A percentile compares a stretch with the other conserved stretches of the same genome.
These are phyloP conservation scores for Anthoscopus minutus DNA, from an alignment of 2,113 vertebrate genomes.

Conservation along the genomic window DNA sequence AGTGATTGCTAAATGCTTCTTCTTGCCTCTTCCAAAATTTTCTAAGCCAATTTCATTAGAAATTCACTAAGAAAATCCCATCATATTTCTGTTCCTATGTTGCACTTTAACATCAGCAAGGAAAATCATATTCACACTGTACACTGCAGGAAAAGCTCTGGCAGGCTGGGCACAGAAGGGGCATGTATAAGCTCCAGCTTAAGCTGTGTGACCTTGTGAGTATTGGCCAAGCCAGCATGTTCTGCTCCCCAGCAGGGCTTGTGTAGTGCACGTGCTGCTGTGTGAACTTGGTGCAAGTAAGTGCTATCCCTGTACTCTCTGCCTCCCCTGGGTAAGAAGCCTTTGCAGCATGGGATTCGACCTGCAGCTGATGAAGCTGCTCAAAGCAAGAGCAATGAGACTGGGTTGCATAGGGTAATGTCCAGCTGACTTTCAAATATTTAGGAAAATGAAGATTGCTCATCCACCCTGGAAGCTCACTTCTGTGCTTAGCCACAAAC, in stretches of 20 bases:
- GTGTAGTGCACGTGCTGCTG: fast-evolving
- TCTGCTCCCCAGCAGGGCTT: neutral
- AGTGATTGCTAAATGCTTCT: neutral
- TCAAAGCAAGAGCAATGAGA: neutral
- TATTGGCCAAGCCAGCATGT: fast-evolving
- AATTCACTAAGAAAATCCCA: neutral
- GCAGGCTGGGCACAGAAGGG: neutral
- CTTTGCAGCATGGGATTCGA: neutral
- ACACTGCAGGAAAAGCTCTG: neutral
- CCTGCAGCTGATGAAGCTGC: neutral
- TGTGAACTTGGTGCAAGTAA: fast-evolving
- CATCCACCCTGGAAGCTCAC: neutral
- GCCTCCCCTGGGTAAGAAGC: neutral
- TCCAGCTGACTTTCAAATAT: neutral
- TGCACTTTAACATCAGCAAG: neutral
- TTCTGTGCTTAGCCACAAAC: neutral
- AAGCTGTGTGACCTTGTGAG: neutral
- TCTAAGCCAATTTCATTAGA: neutral
- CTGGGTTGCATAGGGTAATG: neutral
- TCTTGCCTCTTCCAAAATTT: neutral
- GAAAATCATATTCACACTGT: neutral
- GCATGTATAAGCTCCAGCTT: neutral
- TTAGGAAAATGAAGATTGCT: neutral
- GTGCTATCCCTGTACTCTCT: neutral
- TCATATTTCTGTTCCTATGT: fast-evolving